Base-by-base conservation (phyloP, 2,888 invertebrate species). In the Ligdia adustata region DNA sequence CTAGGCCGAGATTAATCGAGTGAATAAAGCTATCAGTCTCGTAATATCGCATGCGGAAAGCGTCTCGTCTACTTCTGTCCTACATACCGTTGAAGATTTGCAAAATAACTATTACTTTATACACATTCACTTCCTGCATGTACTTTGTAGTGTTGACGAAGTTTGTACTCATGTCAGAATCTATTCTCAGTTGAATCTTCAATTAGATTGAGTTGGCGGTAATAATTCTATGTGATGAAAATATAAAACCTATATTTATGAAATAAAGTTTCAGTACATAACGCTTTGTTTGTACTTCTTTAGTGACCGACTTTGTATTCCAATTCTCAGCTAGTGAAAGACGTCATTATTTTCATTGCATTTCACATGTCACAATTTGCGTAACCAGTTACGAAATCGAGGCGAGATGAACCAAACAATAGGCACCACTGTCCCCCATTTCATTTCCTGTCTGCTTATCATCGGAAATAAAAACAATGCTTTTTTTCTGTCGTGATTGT, bases 381-480 rank as follows among this genome's bases (percentile, higher is more conserved):
- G 72, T 74, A 73, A 75, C 58, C 60, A 54, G 56, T 83, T 82
- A 77, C 71, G 79, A 75, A 78, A 82, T 51, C 12, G 52, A 41
- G 58, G 62, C 65, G 57, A 63, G 66, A 67, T 65, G 66, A 60
- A 39, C 58, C 57, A 58, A 77, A 84, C 85, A 84, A 84, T 83
- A 69, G 72, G 57, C 34, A 47, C 65, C 69, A 66, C 72, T 75
- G 79, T 76, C 71, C 72, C 73, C 66, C 66, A 67, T 74, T 81
- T 68, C 70, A 66, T 62, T 83, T 84, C 83, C 83, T 78, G 71
- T 63, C 72, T 60, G 69, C 70, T 75, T 77, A 75, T 81, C 75
- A 68, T 72, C 68, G 63, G 62, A 76, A 68, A 66, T 65, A 53
- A 72, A 78, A 75, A 85, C 82, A 83, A 84, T 77, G 79, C 70